A percentile compares a stretch with the other conserved stretches of the same genome.
Evolutionary conservation across 2,888 invertebrate species (phyloP).

Genomic region (Agrotis exclamationis): DNA sequence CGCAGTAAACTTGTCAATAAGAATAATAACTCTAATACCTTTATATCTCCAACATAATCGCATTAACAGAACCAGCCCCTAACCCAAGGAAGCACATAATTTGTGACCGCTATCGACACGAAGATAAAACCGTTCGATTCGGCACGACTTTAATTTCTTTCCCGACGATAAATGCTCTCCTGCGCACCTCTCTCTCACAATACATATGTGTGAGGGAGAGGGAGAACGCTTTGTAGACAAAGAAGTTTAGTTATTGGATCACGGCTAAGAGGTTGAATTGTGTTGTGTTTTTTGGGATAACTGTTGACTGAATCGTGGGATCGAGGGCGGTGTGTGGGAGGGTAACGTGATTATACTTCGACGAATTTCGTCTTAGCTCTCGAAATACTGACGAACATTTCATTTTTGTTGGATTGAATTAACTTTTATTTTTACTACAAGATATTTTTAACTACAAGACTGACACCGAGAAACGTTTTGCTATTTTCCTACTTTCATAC

Average conservation of each 20-base stretch:
- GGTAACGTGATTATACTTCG: slow-evolving; percentile 27
- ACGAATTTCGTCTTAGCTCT: neutral
- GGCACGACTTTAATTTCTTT: slow-evolving; percentile 90
- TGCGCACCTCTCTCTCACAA: slow-evolving; percentile 76
- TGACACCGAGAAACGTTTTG: too few relatives aligned
- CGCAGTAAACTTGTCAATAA: neutral
- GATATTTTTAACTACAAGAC: too few relatives aligned
- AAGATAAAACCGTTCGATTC: slow-evolving; percentile 90
- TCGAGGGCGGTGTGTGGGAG: slow-evolving; percentile 4
- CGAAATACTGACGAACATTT: slow-evolving; percentile 7
- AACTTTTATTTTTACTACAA: neutral
- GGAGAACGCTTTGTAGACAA: slow-evolving; percentile 74
- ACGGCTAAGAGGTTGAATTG: slow-evolving; percentile 71
- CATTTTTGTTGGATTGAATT: neutral
- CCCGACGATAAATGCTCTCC: slow-evolving; percentile 84
- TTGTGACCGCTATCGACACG: slow-evolving; percentile 90
- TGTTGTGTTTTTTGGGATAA: slow-evolving; percentile 68
- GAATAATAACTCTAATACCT: too few relatives aligned
- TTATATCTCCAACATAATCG: neutral
- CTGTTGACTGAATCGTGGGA: slow-evolving; percentile 44
- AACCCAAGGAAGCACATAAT: slow-evolving; percentile 88
- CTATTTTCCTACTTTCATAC: too few relatives aligned
- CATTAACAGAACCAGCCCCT: slow-evolving; percentile 64
- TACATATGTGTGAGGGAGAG: slow-evolving; percentile 70
- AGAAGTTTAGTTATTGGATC: slow-evolving; percentile 83